Evolutionary conservation across 37 sponge, comb jelly and placozoan species (phyloP), one percentile per base, ranked within the genome.

Genomic region (Beroe forskalii): DNA sequence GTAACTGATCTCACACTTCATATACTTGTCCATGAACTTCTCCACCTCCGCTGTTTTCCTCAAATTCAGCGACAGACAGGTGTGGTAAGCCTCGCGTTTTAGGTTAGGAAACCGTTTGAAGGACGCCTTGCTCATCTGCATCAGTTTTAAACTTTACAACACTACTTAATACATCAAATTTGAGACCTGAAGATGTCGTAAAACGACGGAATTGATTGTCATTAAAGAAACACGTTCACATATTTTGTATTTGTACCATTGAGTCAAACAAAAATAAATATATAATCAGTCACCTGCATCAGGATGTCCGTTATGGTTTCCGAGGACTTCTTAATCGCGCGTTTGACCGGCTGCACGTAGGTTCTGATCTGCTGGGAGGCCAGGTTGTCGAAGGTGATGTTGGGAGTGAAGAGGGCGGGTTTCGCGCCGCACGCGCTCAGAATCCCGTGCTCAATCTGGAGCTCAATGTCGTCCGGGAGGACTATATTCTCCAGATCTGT

Each of bases 1-100:
- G 75, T 72, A 72, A 3, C 40, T 8, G 31, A 38, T 33, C 75
- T 72, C 75, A 37, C 75, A 72, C 75, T 72, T 72, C 75, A 72
- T 4, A 39, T 72, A 72, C 2, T 37, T 36, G 1, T 27, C 75
- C 3, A 72, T 14, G 75, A 72, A 72, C 14, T 72, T 19, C 8
- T 72, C 75, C 39, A 72, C 75, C 1, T 20, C 75, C 22, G 31
- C 19, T 9, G 40, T 37, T 20, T 72, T 27, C 35, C 19, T 9
- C 39, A 72, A 35, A 36, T 36, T 33, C 2, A 72, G 40, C 4
- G 40, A 72, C 4, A 72, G 75, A 39, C 40, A 72, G 19, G 35
- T 20, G 22, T 72, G 75, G 39, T 72, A 39, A 20, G 75, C 37
- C 75, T 72, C 75, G 1, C 75, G 23, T 33, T 12, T 33, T 8